Conservation (phyloP, 1,140 invertebrate species). For the Hylaeus volcanicus region DNA sequence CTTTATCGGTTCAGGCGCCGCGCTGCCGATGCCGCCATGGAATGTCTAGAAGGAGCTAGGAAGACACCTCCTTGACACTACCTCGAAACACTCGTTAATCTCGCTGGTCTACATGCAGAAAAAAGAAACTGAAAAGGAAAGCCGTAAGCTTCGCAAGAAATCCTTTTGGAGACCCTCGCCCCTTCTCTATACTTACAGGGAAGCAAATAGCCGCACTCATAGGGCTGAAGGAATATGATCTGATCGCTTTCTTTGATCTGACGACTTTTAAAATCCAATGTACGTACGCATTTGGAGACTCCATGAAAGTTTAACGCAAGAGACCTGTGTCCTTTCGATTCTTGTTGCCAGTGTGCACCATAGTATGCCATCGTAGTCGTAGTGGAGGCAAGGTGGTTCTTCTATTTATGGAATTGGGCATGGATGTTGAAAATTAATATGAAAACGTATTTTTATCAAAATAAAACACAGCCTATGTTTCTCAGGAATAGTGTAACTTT, state of each 20-base stretch:
- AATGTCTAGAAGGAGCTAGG: slow-evolving; percentile 27
- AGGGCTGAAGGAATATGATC: slow-evolving; percentile 14
- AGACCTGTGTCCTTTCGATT: not conserved
- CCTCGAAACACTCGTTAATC: slow-evolving; percentile 60
- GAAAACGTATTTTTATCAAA: too few species aligned
- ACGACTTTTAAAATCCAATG: not conserved
- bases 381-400: too few species aligned
- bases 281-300: not conserved
- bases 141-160: slow-evolving; percentile 39
- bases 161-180: slow-evolving; percentile 45
- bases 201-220: slow-evolving; percentile 37
- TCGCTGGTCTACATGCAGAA: slow-evolving; percentile 14
- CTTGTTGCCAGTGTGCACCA: not conserved
- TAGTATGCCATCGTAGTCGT: not conserved
- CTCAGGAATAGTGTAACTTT: too few species aligned
- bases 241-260: slow-evolving; percentile 11
- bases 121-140: slow-evolving; percentile 1
- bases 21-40: slow-evolving; percentile 36
- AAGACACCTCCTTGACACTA: slow-evolving; percentile 20
- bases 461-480: too few species aligned
- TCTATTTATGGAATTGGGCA: too few species aligned
- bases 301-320: not conserved
- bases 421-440: too few species aligned
- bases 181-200: slow-evolving; percentile 25
- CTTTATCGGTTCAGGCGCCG: slow-evolving; percentile 42